Evolutionary conservation across 2,888 invertebrate genomes (phyloP), one percentile per base, ranked within the genome.

Genomic region (Digitonthophagus gazella): DNA sequence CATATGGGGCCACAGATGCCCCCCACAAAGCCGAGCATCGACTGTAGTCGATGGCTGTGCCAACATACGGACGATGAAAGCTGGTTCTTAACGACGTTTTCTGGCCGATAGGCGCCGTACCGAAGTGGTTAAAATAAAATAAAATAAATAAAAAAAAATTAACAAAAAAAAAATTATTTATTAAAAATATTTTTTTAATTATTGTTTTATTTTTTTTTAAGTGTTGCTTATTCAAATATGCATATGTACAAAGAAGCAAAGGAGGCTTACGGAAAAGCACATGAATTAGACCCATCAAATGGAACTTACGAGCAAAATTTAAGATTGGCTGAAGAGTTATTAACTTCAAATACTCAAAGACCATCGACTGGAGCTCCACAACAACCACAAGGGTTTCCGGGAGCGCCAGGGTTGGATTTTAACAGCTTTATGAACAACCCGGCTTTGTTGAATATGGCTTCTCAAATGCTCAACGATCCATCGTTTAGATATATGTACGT

Each of bases 251-350:
- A 89, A 69, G 92, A 96, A 79, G 97, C 98, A 0, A 89, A 91
- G 71, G 88, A 91, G 67, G 93, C 95, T 11, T 98, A 96, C 83
- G 88, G 90, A 72, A 93, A 92, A 76, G 98, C 98, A 1, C 84
- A 95, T 54, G 91, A 93, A 79, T 84, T 97, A 72, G 98, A 99
- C 78, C 97, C 98, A 0, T 91, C 91, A 58, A 98, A 98, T 83
- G 92, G 93, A 72, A 93, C 93, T 75, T 97, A 96, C 81, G 89
- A 89, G 72, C 93, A 91, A 79, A 97, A 97, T 84, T 83, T 97
- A 73, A 89, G 90, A 75, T 86, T 96, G 57, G 91, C 95, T 0
- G 92, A 95, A 78, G 92, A 95, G 77, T 85, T 76, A 63, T 70
- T 74, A 14, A 65, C 67, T 6, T 8, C 58, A 5, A 55, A 1